These are phyloP conservation scores for Pygathrix nemaeus DNA, from an alignment of 2,113 vertebrate species.

Conservation along the genomic window DNA sequence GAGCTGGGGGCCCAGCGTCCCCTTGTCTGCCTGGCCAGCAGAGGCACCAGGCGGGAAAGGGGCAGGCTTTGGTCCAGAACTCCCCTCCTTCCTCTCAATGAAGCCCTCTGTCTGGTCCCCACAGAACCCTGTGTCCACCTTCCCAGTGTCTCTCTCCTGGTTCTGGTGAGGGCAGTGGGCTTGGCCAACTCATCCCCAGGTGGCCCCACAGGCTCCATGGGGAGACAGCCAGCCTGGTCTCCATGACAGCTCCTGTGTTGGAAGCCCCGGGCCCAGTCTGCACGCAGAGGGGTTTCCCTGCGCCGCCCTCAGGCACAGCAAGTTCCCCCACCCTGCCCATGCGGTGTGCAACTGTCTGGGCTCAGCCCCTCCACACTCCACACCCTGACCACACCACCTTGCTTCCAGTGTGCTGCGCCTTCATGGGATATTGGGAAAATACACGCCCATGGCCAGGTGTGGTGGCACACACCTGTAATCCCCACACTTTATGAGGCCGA, in stretches of 20 bases:
- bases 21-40: accelerated
- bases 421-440: neutral
- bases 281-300: accelerated
- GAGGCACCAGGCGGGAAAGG: neutral
- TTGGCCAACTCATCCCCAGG: too few species aligned
- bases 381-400: accelerated
- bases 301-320: neutral
- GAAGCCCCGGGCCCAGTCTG: neutral
- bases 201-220: too few species aligned
- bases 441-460: too few species aligned
- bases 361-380: accelerated
- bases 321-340: neutral
- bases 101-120: neutral
- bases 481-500: too few species aligned
- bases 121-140: neutral
- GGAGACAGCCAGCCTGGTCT: neutral
- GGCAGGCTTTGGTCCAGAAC: neutral
- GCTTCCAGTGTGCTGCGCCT: neutral
- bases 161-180: neutral
- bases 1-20: neutral
- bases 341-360: neutral
- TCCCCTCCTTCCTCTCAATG: too few species aligned
- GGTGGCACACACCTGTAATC: too few species aligned
- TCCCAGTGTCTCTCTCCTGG: neutral
- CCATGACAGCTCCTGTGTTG: neutral